Percentiles rank a stretch among this genome's conserved stretches.
phyloP scores from a whole-genome alignment of 2,113 vertebrate genomes.

The Suricata suricatta region DNA sequence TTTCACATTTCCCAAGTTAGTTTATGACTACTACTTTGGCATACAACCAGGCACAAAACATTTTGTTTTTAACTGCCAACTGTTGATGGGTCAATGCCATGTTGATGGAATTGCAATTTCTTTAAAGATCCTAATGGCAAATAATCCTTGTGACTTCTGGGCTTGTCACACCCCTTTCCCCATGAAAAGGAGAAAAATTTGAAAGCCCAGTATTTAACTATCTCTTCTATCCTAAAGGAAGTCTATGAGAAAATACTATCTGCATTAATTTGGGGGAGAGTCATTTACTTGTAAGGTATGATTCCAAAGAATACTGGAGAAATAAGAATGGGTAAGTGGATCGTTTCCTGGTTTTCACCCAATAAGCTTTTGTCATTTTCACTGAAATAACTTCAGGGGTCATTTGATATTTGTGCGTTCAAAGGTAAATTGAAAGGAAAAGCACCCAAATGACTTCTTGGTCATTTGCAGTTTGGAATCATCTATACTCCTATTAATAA shows the following conservation, averaged over 20 bases:
- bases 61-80: not conserved
- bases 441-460: not conserved
- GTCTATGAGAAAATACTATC: not conserved
- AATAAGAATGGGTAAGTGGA: not conserved
- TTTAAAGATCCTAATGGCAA: not conserved
- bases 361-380: constrained; percentile 1
- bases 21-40: not conserved
- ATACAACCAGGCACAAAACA: not conserved
- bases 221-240: not conserved
- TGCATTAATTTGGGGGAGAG: not conserved
- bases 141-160: not conserved
- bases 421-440: constrained; percentile 35
- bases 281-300: not conserved
- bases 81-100: not conserved
- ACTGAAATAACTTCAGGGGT: constrained; percentile 45
- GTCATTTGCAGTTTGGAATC: not conserved
- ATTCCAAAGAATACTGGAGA: not conserved
- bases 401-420: not conserved
- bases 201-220: not conserved
- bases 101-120: constrained; percentile 1
- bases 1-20: not conserved
- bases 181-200: not conserved
- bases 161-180: not conserved
- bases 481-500: not conserved
- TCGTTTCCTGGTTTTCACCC: not conserved